Base-by-base conservation (phyloP, 2,888 invertebrate genomes). In the Furcula furcula region DNA sequence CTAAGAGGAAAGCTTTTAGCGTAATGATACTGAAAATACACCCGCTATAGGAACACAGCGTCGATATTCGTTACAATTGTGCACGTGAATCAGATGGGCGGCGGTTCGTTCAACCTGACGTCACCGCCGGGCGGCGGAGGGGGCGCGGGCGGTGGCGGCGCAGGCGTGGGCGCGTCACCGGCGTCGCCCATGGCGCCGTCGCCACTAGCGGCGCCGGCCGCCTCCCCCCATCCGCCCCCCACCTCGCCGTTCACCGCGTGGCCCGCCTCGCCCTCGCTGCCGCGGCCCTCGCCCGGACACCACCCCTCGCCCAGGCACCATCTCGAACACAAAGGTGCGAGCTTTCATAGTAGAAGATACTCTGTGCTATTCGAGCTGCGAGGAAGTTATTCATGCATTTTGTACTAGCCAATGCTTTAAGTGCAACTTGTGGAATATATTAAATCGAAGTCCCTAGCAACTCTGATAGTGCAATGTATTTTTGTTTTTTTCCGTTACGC, bases 211-310 rank as follows among this genome's bases (percentile, higher is more conserved):
- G 79, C 84, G 58, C 81, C 81, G 43, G 82, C 68, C 22, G 87
- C 88, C 1, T 85, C 87, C 0, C 88, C 88, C 39, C 86, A 85
- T 65, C 86, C 91, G 28, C 91, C 91, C 6, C 91, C 91, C 54
- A 84, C 90, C 16, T 84, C 87, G 12, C 95, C 97, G 10, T 95
- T 96, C 79, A 93, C 95, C 2, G 93, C 96, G 11, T 97, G 97
- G 97, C 97, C 97, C 4, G 96, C 95, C 29, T 97, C 97, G 6
- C 97, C 97, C 0, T 95, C 95, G 31, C 93, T 97, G 83, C 96
- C 97, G 0, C 90, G 97, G 4, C 95, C 97, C 7, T 95, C 96
- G 26, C 95, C 97, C 12, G 93, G 91, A 0, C 90, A 85, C 46
- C 86, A 86, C 33, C 86, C 94, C 18, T 94, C 95, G 4, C 95